Evolutionary conservation across 2,797 vertebrate genomes (phyloP), one percentile per base, ranked within the genome.

Genomic region (Semaprochilodus insignis): DNA sequence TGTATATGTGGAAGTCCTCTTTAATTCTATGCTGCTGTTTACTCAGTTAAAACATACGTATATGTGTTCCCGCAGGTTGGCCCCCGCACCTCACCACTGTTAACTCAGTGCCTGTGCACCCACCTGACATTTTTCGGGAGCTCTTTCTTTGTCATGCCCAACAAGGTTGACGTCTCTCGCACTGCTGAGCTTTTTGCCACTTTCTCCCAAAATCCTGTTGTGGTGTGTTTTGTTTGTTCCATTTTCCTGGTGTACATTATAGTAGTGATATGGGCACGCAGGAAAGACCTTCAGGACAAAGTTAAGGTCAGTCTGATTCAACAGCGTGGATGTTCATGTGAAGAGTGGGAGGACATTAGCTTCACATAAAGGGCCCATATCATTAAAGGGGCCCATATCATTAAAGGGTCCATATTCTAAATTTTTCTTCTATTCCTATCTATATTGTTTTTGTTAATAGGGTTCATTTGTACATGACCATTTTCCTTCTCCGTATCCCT

Each of bases 121-220:
- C 97, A 99, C 86, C 91, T 99, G 83, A 99, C 98, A 7, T 96
- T 97, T 89, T 99, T 98, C 11, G 97, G 97, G 82, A 99, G 97
- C 91, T 96, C 96, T 0, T 97, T 99, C 91, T 95, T 98, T 34
- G 92, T 99, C 84, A 94, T 96, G 93, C 97, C 97, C 13, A 99
- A 98, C 62, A 82, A 92, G 48, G 90, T 98, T 16, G 96, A 98
- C 0, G 91, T 99, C 76, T 93, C 91, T 60, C 96, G 93, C 87
- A 97, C 96, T 0, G 92, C 94, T 2, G 92, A 98, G 84, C 95
- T 99, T 6, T 99, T 99, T 83, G 93, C 94, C 48, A 97, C 97
- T 0, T 99, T 99, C 5, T 91, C 93, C 60, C 94, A 96, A 85
- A 99, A 99, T 85, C 97, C 97, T 0, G 96, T 99, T 65, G 96